Base-by-base conservation (phyloP, 2,888 invertebrate genomes). In the Chironomus riparius region DNA sequence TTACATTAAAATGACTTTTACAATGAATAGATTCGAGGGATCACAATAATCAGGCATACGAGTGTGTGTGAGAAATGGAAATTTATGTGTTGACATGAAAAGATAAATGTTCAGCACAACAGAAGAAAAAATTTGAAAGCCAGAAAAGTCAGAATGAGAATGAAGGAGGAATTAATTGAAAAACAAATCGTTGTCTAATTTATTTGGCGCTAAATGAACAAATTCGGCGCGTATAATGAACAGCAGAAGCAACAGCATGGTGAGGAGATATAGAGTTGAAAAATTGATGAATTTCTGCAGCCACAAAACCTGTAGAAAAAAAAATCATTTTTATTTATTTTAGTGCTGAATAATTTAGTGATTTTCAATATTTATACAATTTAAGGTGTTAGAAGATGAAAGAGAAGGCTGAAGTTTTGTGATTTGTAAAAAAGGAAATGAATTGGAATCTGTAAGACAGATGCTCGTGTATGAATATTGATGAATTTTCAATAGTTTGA, bases 301-400 rank as follows among this genome's bases (percentile, higher is more conserved):
- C n/a, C n/a, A 56, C n/a, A 56, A 3, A 15, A 15, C 5, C 12
- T 56, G 13, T n/a, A 6, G 12, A 15, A 4, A 56, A 13, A 56
- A 18, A 56, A 56, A 56, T 56, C 28, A 15, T 62, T 62, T 62
- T 62, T 62, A 62, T 62, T 62, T 62, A 62, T 62, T 62, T 62
- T 62, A 62, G n/a, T 62, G 62, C 62, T 62, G 62, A 62, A 62
- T 62, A 62, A 62, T 62, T 62, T 62, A 62, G 62, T 62, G 62
- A 62, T 62, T 62, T 62, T 62, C 62, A 62, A 62, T 62, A 62
- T 62, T 18, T 62, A 62, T 62, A 15, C 62, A 15, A 15, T 18
- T n/a, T 56, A n/a, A 50, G 50, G 62, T 22, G 62, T 22, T 62
- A 21, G 22, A 22, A 62, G 62, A 62, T 62, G 18, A 22, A 62